Evolutionary conservation across 2,888 invertebrate species (phyloP), one percentile per base, ranked within the genome.

Genomic region (Agrotis clavis): DNA sequence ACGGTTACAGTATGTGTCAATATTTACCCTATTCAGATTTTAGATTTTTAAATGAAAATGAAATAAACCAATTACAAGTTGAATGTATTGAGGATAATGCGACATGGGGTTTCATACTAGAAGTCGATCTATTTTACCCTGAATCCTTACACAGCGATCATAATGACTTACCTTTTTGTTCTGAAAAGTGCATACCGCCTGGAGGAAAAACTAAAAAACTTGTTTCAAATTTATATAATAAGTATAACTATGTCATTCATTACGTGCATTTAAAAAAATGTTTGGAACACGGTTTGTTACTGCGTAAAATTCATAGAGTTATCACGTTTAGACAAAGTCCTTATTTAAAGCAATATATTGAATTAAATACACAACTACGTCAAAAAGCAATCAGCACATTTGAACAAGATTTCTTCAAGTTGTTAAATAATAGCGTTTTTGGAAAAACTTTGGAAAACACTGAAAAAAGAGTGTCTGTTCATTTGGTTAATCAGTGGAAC

Each of bases 1-100:
- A 63, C 1, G 63, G 63, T 1, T 35, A 13, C 30, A 62, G 50
- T 30, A 62, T 48, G 62, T 62, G 50, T 50, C 62, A 62, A 13
- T 50, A 50, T 62, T 62, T 62, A 62, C 62, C 62, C 6, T 62
- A 62, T 14, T 63, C 63, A 50, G 35, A 30, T 63, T 63, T 63
- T 16, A 63, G 63, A 51, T 47, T 48, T 61, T 18, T 61, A 1
- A n/a, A 11, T 56, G 56, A 30, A 7, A 56, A 56, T 18, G 25
- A 56, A 56, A 7, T 56, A 56, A 16, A 25, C 9, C 16, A 56
- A 25, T 56, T 61, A 5, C 4, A 30, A 5, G 30, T 30, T 30
- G 5, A 4, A 4, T 5, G 5, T 30, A 30, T 30, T 5, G 30
- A 30, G 30, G 30, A 30, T 30, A 30, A 30, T 5, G 30, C 30